Evolutionary conservation across 2,888 invertebrate species (phyloP), one percentile per base, ranked within the genome.

Genomic region (Apantesis nais): DNA sequence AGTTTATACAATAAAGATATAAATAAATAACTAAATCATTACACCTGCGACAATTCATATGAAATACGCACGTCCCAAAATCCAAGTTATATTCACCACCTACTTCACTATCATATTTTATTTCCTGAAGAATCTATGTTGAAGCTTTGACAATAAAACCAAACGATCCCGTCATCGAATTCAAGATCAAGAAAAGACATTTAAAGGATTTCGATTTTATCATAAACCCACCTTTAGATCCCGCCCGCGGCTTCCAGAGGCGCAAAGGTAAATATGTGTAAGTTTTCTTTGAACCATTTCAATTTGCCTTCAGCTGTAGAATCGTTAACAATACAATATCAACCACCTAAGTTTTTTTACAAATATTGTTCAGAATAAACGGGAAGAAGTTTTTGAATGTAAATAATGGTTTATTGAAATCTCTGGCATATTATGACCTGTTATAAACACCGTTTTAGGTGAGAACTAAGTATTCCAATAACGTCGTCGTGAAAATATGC

Each of bases 261-360:
- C 66, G 76, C 72, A 81, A 80, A 82, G 74, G 75, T 64, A 75
- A 78, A 81, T 79, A 76, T 81, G 74, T 74, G 71, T 61, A 74
- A 72, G 74, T 74, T 78, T 78, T 68, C 76, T 76, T 82, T 74
- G 80, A 71, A 39, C 63, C 70, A 63, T 71, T 73, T 73, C 72
- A 73, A 78, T 78, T 78, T 79, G 82, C 80, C 82, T 74, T 66
- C 62, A 63, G 74, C 74, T 74, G 70, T 66, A 70, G 62, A 58
- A 66, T 78, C 73, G 82, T 79, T 80, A 76, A 68, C 66, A 72
- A 76, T 78, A 78, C 76, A 78, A 76, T 78, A 72, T 76, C 74
- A 78, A 74, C 71, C 68, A 25, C 55, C 70, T 62, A 66, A 67
- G 62, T 75, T 73, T 72, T 72, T 65, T 72, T 68, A 66, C 74